phyloP scores from a whole-genome alignment of 1,140 invertebrate species.

The Ceratina australensis region DNA sequence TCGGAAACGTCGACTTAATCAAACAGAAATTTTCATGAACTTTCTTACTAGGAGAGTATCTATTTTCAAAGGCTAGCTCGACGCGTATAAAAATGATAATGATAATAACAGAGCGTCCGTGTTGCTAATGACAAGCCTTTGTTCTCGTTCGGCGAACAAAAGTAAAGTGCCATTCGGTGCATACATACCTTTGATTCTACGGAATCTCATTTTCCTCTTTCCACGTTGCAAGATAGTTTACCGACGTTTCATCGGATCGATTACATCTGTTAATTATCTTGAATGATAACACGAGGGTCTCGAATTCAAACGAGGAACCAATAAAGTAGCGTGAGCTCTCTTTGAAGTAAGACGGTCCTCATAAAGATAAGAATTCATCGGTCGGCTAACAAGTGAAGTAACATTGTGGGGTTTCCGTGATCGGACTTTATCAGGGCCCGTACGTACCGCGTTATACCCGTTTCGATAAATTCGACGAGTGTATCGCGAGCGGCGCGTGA shows the following conservation, averaged over 20 bases:
- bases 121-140: slow-evolving; percentile 12
- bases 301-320: not conserved
- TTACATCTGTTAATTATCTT: too few relatives aligned
- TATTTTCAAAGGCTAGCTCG: too few relatives aligned
- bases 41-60: not conserved
- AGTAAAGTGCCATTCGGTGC: not conserved
- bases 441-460: slow-evolving; percentile 3
- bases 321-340: too few relatives aligned
- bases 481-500: slow-evolving; percentile 45
- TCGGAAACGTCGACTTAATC: not conserved
- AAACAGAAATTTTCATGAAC: not conserved
- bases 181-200: not conserved
- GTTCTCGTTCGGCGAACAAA: not conserved
- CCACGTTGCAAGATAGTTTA: too few relatives aligned
- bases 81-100: not conserved
- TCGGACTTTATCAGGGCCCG: slow-evolving; percentile 20
- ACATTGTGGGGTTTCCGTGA: not conserved
- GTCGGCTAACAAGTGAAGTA: slow-evolving; percentile 5
- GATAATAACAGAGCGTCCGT: not conserved
- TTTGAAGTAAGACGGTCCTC: not conserved
- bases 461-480: slow-evolving; percentile 32
- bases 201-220: not conserved
- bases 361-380: not conserved
- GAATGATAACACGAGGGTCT: not conserved
- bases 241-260: too few relatives aligned